Conservation (phyloP, 2,888 invertebrate genomes). For the Cenopis cana region DNA sequence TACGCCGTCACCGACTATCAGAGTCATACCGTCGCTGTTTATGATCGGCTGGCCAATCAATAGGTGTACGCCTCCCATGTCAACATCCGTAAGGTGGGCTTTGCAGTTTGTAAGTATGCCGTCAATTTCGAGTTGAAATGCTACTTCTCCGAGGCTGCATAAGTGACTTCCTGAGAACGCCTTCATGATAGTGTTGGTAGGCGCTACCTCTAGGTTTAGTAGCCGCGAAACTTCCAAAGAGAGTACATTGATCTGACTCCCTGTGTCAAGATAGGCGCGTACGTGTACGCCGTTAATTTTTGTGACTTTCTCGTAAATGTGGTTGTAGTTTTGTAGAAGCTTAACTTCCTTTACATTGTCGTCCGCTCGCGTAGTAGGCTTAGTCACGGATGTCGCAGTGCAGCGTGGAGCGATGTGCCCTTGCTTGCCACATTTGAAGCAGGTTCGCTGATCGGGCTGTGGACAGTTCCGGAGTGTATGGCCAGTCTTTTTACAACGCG, state of each 20-base stretch:
- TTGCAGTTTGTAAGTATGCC: constrained; percentile 34
- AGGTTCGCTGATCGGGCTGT: constrained; percentile 43
- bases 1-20: too few species aligned
- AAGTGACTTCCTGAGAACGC: constrained; percentile 45
- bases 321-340: too few species aligned
- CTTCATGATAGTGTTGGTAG: constrained; percentile 33
- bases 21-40: too few species aligned
- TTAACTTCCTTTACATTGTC: too few species aligned
- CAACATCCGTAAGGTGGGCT: constrained; percentile 24
- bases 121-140: constrained; percentile 40
- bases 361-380: too few species aligned
- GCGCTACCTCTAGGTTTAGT: constrained; percentile 25
- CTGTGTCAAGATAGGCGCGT: constrained; percentile 47
- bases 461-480: constrained; percentile 5
- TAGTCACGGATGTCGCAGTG: too few species aligned
- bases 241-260: constrained; percentile 46
- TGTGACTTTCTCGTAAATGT: constrained; percentile 21
- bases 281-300: constrained; percentile 40
- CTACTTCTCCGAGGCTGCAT: constrained; percentile 45
- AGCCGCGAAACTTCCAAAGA: not conserved
- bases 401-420: too few species aligned
- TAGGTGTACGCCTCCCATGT: constrained; percentile 46
- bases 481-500: not conserved
- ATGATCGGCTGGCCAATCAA: constrained; percentile 48
- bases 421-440: not conserved